Conservation (phyloP, 2,797 vertebrate species). For the Sebastes itinus region DNA sequence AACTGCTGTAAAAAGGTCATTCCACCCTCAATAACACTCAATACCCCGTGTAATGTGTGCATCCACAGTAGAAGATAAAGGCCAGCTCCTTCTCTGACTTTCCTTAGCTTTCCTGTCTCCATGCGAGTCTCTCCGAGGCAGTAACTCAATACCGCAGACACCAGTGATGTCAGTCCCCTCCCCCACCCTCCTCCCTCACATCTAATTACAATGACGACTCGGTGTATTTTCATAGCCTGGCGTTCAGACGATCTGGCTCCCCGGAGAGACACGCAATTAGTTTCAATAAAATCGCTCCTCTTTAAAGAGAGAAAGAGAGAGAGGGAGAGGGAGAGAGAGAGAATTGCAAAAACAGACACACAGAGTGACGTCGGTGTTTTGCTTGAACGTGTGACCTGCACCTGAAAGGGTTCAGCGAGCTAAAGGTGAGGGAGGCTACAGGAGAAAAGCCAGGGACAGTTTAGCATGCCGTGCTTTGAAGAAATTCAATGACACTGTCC, state of each 20-base stretch:
- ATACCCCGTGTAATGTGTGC: background rate
- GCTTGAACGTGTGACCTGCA: slow-evolving; percentile 56
- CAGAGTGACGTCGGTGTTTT: slow-evolving; percentile 52
- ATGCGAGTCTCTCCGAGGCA: slow-evolving; percentile 45
- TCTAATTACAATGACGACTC: slow-evolving; percentile 80
- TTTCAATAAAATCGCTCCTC: slow-evolving; percentile 76
- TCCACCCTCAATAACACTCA: background rate
- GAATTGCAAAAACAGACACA: slow-evolving; percentile 71
- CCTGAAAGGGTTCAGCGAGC: slow-evolving; percentile 39
- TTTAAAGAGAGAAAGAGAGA: slow-evolving; percentile 13
- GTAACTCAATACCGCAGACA: slow-evolving; percentile 77
- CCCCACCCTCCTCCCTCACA: slow-evolving; percentile 68
- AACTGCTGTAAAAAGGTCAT: background rate
- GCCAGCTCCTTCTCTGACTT: slow-evolving; percentile 29
- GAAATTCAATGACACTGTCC: slow-evolving; percentile 42
- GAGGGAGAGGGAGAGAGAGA: too few relatives aligned
- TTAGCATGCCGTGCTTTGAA: slow-evolving; percentile 24
- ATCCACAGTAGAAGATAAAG: slow-evolving; percentile 9
- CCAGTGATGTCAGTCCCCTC: slow-evolving; percentile 75
- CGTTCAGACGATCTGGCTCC: slow-evolving; percentile 78
- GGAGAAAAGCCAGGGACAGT: slow-evolving; percentile 60
- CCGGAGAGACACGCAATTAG: slow-evolving; percentile 78
- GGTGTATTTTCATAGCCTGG: slow-evolving; percentile 80
- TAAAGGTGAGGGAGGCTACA: slow-evolving; percentile 17
- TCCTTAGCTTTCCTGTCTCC: slow-evolving; percentile 22